These are phyloP conservation scores for Ligdia adustata DNA, from an alignment of 2,888 invertebrate genomes.

Conservation along the genomic window DNA sequence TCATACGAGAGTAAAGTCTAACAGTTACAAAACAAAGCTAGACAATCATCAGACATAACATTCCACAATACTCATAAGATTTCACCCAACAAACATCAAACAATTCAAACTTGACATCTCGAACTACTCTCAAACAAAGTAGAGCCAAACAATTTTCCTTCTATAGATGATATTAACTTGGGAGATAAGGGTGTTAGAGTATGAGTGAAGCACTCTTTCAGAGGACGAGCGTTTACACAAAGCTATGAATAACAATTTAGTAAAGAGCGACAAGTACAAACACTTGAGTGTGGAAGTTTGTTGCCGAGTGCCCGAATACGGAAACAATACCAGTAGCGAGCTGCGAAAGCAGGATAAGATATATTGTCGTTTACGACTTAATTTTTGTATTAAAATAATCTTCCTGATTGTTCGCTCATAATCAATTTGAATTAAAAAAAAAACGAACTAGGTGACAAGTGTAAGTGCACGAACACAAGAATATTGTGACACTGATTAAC, in stretches of 20 bases:
- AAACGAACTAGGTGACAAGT: too few species aligned
- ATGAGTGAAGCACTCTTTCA: slow-evolving; percentile 78
- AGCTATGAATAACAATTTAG: slow-evolving; percentile 83
- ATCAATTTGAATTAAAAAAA: too few species aligned
- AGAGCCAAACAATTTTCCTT: slow-evolving; percentile 65
- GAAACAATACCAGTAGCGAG: slow-evolving; percentile 73
- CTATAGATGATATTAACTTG: slow-evolving; percentile 70
- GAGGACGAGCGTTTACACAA: slow-evolving; percentile 71
- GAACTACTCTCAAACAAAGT: slow-evolving; percentile 58
- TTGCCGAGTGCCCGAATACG: slow-evolving; percentile 78
- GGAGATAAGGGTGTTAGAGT: slow-evolving; percentile 45
- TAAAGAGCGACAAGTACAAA: slow-evolving; percentile 78
- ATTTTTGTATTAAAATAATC: too few species aligned
- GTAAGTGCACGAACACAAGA: too few species aligned
- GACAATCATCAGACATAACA: slow-evolving; percentile 9
- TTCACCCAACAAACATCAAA: slow-evolving; percentile 25
- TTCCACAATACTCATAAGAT: slow-evolving; percentile 22
- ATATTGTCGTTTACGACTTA: neutral
- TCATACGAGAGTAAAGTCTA: too few species aligned
- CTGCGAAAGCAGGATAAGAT: slow-evolving; percentile 50
- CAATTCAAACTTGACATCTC: slow-evolving; percentile 43
- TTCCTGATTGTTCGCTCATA: too few species aligned
- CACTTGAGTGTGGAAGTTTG: slow-evolving; percentile 79
- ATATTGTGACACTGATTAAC: too few species aligned
- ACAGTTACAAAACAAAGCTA: too few species aligned